A percentile compares a stretch with the other conserved stretches of the same genome.
Conservation (phyloP, 2,888 invertebrate species). For the Pardosa pseudoannulata region DNA sequence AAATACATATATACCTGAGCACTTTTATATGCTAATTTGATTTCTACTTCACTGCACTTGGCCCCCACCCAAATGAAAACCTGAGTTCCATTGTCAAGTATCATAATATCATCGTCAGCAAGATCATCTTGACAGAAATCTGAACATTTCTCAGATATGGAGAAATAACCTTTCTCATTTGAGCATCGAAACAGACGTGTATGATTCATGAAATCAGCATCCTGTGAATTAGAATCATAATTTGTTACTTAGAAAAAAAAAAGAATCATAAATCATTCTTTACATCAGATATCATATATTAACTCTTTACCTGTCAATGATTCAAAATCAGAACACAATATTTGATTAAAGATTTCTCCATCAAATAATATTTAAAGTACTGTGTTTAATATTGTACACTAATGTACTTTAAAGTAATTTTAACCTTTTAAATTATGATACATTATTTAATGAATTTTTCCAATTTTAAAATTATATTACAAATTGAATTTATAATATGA, state of each 20-base stretch:
- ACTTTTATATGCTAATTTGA: constrained; percentile 98
- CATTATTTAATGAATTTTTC: no score
- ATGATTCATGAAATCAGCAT: constrained; percentile 93
- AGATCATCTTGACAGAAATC: constrained; percentile 99
- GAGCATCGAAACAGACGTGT: constrained; percentile 98
- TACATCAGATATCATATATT: no score
- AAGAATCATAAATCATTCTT: no score
- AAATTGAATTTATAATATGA: no score
- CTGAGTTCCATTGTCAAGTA: constrained; percentile 97
- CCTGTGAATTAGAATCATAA: constrained; percentile 76
- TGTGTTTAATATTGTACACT: no score
- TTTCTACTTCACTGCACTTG: constrained; percentile 98
- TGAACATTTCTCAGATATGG: constrained; percentile 98
- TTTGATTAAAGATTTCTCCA: no score
- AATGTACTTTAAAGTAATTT: no score
- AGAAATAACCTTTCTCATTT: constrained; percentile 99
- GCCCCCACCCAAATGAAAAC: constrained; percentile 98
- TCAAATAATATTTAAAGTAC: no score
- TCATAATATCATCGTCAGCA: constrained; percentile 99
- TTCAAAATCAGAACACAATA: no score
- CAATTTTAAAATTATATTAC: no score
- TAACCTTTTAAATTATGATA: no score
- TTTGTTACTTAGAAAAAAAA: not conserved
- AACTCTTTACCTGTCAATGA: no score
- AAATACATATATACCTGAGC: constrained; percentile 86